Percentiles rank a stretch among this genome's conserved stretches.
Conservation (phyloP, 2,113 vertebrate genomes). For the Haemorhous mexicanus region DNA sequence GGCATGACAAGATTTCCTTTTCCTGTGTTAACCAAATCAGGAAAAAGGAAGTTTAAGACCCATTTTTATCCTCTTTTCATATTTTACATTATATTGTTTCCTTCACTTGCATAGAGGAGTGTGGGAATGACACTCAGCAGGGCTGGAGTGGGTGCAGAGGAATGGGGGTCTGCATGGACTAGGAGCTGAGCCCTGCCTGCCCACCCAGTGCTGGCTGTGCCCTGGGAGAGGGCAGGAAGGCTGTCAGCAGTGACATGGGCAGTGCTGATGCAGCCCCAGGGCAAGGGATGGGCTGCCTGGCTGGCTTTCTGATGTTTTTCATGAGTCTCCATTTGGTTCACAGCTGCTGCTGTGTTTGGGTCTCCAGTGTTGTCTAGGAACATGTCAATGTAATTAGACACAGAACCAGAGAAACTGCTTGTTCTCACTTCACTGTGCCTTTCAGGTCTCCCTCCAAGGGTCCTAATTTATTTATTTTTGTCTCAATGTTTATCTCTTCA, state of each 20-base stretch:
- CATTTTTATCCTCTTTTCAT: neutral
- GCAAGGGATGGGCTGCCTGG: neutral
- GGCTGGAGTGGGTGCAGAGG: neutral
- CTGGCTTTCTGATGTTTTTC: neutral
- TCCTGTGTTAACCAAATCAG: neutral
- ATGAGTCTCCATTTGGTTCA: neutral
- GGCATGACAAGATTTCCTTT: neutral
- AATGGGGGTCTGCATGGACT: accelerated
- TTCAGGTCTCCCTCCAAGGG: neutral
- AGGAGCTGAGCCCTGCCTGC: neutral
- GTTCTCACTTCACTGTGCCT: constrained; percentile 32
- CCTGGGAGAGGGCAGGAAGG: neutral
- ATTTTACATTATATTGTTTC: neutral
- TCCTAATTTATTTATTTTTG: constrained; percentile 28
- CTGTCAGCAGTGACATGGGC: neutral
- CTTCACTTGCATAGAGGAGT: neutral
- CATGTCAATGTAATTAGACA: constrained; percentile 31
- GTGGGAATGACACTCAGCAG: neutral
- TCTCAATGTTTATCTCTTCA: neutral
- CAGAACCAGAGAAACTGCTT: neutral
- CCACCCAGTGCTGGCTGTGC: neutral
- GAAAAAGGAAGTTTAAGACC: neutral
- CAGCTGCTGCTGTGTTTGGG: constrained; percentile 14
- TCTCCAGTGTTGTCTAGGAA: constrained; percentile 12
- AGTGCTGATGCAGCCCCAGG: neutral